phyloP scores from a whole-genome alignment of 2,888 invertebrate genomes.

The Stenodema calcarata region DNA sequence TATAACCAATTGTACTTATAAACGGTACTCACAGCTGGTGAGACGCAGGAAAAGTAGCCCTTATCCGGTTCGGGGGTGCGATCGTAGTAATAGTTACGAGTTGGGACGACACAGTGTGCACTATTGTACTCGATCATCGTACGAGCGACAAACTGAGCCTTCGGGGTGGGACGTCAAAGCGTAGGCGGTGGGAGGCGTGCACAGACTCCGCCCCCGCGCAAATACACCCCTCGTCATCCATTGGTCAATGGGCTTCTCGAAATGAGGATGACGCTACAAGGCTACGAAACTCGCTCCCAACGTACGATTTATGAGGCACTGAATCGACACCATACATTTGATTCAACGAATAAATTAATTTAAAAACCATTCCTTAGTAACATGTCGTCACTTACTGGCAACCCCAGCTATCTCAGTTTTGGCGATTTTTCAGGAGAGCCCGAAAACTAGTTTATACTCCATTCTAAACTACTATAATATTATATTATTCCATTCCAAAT shows the following conservation, averaged over 20 bases:
- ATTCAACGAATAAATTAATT: too few species aligned
- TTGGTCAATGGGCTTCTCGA: neutral
- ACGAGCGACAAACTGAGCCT: neutral
- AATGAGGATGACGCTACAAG: neutral
- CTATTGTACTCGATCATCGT: conserved; percentile 46
- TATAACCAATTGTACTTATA: too few species aligned
- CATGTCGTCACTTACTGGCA: too few species aligned
- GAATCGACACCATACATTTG: too few species aligned
- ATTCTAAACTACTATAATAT: too few species aligned
- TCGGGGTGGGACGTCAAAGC: neutral
- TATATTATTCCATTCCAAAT: too few species aligned
- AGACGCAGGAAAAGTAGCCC: conserved; percentile 37
- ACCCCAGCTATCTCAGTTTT: too few species aligned
- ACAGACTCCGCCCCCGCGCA: conserved; percentile 8
- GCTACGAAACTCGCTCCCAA: neutral
- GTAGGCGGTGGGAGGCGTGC: neutral
- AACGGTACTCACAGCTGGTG: conserved; percentile 27
- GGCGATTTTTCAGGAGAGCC: too few species aligned
- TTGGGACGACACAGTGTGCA: conserved; percentile 3
- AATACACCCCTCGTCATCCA: neutral
- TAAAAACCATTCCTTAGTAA: too few species aligned
- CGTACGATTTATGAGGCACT: too few species aligned
- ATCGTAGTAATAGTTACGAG: conserved; percentile 29
- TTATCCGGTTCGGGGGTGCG: conserved; percentile 38
- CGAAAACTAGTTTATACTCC: too few species aligned